phyloP scores from a whole-genome alignment of 2,797 vertebrate genomes.

The Chanos chanos region DNA sequence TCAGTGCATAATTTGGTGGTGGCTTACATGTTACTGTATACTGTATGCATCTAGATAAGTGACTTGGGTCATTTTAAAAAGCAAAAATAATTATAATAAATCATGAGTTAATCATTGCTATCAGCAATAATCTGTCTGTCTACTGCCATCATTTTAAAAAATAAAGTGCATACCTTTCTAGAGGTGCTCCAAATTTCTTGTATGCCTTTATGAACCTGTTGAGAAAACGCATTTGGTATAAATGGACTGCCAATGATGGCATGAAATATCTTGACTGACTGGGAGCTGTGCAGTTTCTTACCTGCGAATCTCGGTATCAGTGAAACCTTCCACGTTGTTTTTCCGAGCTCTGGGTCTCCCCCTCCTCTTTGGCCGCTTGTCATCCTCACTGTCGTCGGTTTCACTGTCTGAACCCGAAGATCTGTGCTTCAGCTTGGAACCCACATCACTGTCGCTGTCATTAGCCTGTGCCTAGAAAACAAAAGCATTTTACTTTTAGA shows the following conservation, averaged over 20 bases:
- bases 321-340: conserved; percentile 96
- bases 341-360: conserved; percentile 91
- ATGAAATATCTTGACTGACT: not conserved
- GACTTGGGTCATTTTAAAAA: no score
- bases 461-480: conserved; percentile 84
- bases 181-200: conserved; percentile 95
- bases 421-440: conserved; percentile 89
- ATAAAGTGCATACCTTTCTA: conserved; percentile 81
- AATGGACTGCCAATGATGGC: not conserved
- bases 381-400: conserved; percentile 91
- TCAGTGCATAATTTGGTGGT: no score
- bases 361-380: conserved; percentile 92
- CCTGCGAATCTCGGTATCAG: conserved; percentile 95
- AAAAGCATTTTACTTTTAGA: no score
- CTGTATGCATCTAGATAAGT: no score
- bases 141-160: no score
- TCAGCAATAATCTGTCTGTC: no score
- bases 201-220: conserved; percentile 97
- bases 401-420: conserved; percentile 95
- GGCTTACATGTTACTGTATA: no score
- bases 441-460: conserved; percentile 94
- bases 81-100: no score
- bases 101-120: no score
- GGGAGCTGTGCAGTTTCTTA: conserved; percentile 42
- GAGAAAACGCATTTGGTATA: conserved; percentile 3